Evolutionary conservation across 2,888 invertebrate species (phyloP).

Genomic region (Stenolophus ochropezus): DNA sequence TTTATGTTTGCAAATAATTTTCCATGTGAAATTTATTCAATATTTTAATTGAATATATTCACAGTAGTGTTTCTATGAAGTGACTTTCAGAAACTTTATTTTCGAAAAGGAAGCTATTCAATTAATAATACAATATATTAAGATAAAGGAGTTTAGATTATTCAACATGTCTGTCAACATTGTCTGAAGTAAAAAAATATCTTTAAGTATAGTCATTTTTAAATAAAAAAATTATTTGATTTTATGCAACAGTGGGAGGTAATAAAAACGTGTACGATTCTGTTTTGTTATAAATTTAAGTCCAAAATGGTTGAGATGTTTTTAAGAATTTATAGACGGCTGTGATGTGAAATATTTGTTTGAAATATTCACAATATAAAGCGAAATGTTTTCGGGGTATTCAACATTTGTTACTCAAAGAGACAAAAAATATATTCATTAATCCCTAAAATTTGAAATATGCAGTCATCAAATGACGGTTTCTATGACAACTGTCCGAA

Average conservation of each 20-base stretch:
- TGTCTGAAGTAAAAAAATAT: too few species aligned
- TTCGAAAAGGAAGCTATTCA: too few species aligned
- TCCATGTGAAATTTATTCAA: constrained; percentile 15
- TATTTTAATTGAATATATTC: constrained; percentile 11
- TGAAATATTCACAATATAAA: too few species aligned
- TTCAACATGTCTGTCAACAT: too few species aligned
- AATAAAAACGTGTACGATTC: too few species aligned
- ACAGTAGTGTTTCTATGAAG: constrained; percentile 8
- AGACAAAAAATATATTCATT: constrained; percentile 17
- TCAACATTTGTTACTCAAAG: neutral
- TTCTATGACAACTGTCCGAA: constrained; percentile 20
- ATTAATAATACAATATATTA: too few species aligned
- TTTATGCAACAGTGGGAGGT: too few species aligned
- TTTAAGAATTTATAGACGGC: neutral
- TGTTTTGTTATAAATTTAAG: too few species aligned
- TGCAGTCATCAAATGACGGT: constrained; percentile 17
- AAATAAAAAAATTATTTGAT: too few species aligned
- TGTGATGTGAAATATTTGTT: neutral
- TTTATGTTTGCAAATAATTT: constrained; percentile 26
- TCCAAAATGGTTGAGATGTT: neutral
- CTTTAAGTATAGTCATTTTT: too few species aligned
- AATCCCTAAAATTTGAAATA: constrained; percentile 25
- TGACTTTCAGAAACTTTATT: too few species aligned
- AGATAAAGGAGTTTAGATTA: too few species aligned
- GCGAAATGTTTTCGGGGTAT: neutral